phyloP scores from a whole-genome alignment of 2,888 invertebrate genomes.

The Vanessa cardui region DNA sequence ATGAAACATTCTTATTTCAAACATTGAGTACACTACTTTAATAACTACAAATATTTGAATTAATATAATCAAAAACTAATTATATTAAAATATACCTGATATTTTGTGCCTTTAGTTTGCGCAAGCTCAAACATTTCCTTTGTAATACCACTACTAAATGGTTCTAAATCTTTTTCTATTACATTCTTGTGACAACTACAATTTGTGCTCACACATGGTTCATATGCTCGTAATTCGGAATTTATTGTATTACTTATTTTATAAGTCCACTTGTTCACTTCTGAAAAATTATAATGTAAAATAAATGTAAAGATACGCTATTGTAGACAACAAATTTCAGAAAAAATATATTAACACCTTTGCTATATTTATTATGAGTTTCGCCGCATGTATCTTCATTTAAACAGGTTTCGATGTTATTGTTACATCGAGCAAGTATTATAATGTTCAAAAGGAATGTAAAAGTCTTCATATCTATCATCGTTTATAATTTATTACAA shows the following conservation, averaged over 20 bases:
- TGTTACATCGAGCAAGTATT: conserved; percentile 17
- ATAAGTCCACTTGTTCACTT: conserved; percentile 69
- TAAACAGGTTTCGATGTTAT: conserved; percentile 36
- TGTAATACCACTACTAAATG: conserved; percentile 88
- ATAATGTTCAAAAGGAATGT: conserved; percentile 17
- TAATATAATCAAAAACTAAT: not conserved
- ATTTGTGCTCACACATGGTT: conserved; percentile 80
- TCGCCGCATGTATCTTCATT: conserved; percentile 27
- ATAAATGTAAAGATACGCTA: not conserved
- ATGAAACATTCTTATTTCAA: not conserved
- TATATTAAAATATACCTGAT: conserved; percentile 59
- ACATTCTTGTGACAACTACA: conserved; percentile 86
- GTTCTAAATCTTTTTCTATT: conserved; percentile 86
- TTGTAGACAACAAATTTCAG: not conserved
- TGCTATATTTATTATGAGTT: conserved; percentile 45
- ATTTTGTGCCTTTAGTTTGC: conserved; percentile 68
- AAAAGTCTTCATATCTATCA: conserved; percentile 9
- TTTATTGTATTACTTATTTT: conserved; percentile 72
- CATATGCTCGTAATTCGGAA: conserved; percentile 75
- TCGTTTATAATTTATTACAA: not conserved
- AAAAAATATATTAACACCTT: conserved; percentile 37
- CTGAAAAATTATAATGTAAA: conserved; percentile 57
- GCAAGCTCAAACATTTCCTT: conserved; percentile 85
- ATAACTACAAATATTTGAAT: too few species aligned
- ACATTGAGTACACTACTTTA: too few species aligned